Evolutionary conservation across 2,888 invertebrate species (phyloP).

Genomic region (Monochamus alternatus): DNA sequence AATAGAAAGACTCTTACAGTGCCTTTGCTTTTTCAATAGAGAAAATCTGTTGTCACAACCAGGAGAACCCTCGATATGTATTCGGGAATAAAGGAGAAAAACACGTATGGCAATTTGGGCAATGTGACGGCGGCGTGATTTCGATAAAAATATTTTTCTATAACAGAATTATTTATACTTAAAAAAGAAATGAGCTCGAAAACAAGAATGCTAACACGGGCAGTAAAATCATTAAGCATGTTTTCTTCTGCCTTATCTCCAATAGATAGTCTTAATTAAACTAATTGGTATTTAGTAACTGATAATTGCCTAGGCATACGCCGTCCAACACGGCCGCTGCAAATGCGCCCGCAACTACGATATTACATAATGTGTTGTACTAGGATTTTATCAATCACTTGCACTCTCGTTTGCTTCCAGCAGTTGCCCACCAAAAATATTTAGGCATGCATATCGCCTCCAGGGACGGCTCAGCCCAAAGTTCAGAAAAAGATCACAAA

Average conservation of each 20-base stretch:
- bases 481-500: too few species aligned
- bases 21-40: too few species aligned
- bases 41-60: background rate
- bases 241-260: constrained; percentile 34
- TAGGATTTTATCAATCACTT: too few species aligned
- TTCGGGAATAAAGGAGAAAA: background rate
- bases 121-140: constrained; percentile 30
- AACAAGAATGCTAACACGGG: constrained; percentile 28
- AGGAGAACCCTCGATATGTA: background rate
- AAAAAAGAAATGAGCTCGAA: constrained; percentile 27
- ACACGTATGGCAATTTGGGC: background rate
- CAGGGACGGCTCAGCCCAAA: too few species aligned
- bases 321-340: too few species aligned
- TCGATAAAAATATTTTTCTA: constrained; percentile 34
- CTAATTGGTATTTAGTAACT: constrained; percentile 37
- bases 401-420: too few species aligned
- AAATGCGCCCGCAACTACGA: background rate
- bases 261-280: constrained; percentile 32
- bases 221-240: constrained; percentile 29
- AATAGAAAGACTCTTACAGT: too few species aligned
- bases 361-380: background rate
- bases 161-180: constrained; percentile 7
- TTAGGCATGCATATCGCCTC: too few species aligned
- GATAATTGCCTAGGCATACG: constrained; percentile 27
- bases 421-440: too few species aligned